Evolutionary conservation across 92 coral and sea anemone genomes (phyloP), one percentile per base, ranked within the genome.

Genomic region (Montipora capitata): DNA sequence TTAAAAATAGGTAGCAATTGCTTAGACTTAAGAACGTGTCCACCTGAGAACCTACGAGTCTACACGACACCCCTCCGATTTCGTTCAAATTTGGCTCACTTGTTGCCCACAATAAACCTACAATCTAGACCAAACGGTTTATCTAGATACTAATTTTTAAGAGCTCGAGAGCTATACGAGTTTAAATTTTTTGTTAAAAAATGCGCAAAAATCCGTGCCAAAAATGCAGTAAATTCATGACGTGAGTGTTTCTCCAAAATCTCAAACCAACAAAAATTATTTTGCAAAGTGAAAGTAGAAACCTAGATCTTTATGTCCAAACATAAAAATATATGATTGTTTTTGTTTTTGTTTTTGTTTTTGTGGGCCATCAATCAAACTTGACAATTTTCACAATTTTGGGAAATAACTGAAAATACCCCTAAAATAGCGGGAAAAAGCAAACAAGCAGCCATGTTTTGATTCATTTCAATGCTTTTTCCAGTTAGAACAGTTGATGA

Each of bases 281-380:
- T 73, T 44, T 0, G 59, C 17, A 2, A 73, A 45, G 54, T 73
- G 39, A 73, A 41, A 42, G 54, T 48, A 73, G 78, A 73, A 44
- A 73, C 79, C 79, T 45, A 74, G 41, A 74, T 74, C 61, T 74
- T 48, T 17, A 74, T 48, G 61, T 74, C 16, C 79, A 51, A 74
- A 74, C 64, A 74, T 74, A 74, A 74, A 74, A 74, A 74, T 74
- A 48, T 74, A 49, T 74, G 79, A 74, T 74, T 74, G 79, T 74
- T 20, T 20, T 20, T n/a, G n/a, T n/a, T n/a, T n/a, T n/a, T 74
- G 79, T 61, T 61, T 61, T 14, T 72, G 43, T 72, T 42, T 27
- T 68, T 68, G 74, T 68, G 74, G 35, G 44, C 74, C 74, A 68
- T 27, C 74, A 68, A 68, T 68, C 74, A 38, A 68, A 68, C 74